Base-by-base conservation (phyloP, 2,113 vertebrate species). In the Ctenomys sociabilis region DNA sequence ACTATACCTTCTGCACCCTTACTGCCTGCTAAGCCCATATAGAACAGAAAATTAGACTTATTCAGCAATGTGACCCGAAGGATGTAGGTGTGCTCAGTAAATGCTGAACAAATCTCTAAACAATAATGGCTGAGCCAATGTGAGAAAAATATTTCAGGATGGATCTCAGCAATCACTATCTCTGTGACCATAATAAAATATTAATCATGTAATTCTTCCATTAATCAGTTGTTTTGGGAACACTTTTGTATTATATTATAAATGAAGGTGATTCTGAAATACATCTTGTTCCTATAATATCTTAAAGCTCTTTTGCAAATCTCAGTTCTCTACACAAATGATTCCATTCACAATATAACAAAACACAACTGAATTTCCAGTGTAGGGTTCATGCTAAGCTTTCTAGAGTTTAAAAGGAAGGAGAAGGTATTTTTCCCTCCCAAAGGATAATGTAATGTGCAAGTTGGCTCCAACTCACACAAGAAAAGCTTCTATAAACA, bases 61-160 rank as follows among this genome's bases (percentile, higher is more conserved):
- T 84, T 45, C 68, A 94, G 94, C 89, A 94, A 0, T 61, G 80
- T 89, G 83, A 96, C 86, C 73, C 89, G 77, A 66, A 66, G 75
- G 95, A 86, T 93, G 73, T 16, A 80, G 80, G 37, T 8, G 80
- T 94, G 40, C 45, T 94, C 92, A 93, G 90, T 94, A 94, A 82
- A 87, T 92, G 68, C 94, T 91, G 91, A 96, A 77, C 78, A 93
- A 91, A 97, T 87, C 68, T 93, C 80, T 87, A 97, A 96, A 91
- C 68, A 93, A 94, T 61, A 49, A 16, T 49, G 64, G 37, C 78
- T 4, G 54, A 89, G 82, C 13, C 57, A 91, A 91, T 82, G 35
- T 77, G 68, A 30, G 5, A 40, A 64, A 73, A 11, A 54, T 17
- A 30, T 77, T 97, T 63, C 40, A 19, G 16, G n/a, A 37, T 63